A percentile compares a stretch with the other conserved stretches of the same genome.
Evolutionary conservation across 2,888 invertebrate genomes (phyloP).

Genomic region (Caenorhabditis wallacei): DNA sequence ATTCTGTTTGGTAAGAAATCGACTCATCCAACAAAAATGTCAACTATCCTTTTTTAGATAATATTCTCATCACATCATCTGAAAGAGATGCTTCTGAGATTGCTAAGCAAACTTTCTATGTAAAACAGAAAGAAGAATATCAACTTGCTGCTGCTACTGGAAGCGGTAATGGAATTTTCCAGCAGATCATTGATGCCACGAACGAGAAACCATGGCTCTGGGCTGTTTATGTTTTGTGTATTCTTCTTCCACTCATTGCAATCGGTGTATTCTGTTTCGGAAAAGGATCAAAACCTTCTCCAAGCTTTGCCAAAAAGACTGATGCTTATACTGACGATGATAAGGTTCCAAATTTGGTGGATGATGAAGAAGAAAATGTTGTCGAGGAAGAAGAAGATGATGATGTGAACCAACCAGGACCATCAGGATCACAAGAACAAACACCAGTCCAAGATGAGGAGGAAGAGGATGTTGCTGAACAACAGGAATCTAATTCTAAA

Average conservation of each 20-base stretch:
- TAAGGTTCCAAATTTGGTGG: conserved; percentile 68
- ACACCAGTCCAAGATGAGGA: conserved; percentile 19
- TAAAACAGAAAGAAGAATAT: conserved; percentile 87
- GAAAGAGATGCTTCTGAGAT: conserved; percentile 89
- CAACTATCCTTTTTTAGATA: conserved; percentile 84
- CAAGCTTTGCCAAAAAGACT: conserved; percentile 87
- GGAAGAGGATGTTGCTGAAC: conserved; percentile 14
- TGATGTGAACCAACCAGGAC: conserved; percentile 45
- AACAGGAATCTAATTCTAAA: conserved; percentile 1
- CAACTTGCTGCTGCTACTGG: conserved; percentile 66
- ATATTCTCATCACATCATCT: conserved; percentile 93
- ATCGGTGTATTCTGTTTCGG: conserved; percentile 90
- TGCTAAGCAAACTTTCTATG: conserved; percentile 90
- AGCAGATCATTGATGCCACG: conserved; percentile 75
- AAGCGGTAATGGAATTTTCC: conserved; percentile 68
- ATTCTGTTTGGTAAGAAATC: conserved; percentile 91
- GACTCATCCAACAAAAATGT: not conserved
- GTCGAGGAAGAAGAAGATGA: conserved; percentile 21
- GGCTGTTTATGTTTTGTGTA: conserved; percentile 90
- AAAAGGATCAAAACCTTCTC: conserved; percentile 69
- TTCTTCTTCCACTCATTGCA: conserved; percentile 90
- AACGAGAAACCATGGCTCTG: conserved; percentile 92
- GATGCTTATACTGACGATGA: conserved; percentile 87
- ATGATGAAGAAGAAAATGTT: conserved; percentile 71
- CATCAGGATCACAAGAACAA: conserved; percentile 43